Evolutionary conservation across 2,797 vertebrate genomes (phyloP).

Genomic region (Hirundo rustica): DNA sequence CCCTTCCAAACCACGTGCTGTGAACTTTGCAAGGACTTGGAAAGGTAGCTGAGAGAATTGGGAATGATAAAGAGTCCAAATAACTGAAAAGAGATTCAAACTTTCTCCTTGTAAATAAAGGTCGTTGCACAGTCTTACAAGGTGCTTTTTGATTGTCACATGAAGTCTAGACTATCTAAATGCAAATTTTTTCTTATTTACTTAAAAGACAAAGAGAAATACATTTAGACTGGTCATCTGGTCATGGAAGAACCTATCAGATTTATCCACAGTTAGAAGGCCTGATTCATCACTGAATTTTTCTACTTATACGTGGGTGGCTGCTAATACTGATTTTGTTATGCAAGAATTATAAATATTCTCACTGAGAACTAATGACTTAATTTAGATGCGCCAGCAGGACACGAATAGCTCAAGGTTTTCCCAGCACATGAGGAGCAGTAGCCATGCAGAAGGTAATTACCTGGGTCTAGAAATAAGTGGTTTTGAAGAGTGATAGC

Average conservation of each 20-base stretch:
- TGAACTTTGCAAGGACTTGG: conserved; percentile 14
- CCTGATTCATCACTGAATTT: background rate
- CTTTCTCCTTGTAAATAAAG: background rate
- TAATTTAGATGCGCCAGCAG: background rate
- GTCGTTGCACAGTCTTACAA: background rate
- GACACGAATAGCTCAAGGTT: conserved; percentile 12
- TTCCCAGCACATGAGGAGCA: background rate
- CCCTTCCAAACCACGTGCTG: background rate
- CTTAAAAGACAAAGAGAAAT: background rate
- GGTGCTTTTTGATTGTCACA: background rate
- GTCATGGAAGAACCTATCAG: background rate
- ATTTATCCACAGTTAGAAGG: background rate
- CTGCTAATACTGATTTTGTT: conserved; percentile 11
- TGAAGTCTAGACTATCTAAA: background rate
- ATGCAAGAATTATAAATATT: conserved; percentile 32
- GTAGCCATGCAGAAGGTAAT: background rate
- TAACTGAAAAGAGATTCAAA: background rate
- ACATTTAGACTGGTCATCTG: background rate
- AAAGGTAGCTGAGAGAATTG: background rate
- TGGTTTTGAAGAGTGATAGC: background rate
- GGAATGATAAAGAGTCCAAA: background rate
- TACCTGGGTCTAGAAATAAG: background rate
- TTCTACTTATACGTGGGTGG: background rate
- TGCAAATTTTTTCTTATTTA: background rate
- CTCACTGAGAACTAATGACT: conserved; percentile 29